A percentile compares a stretch with the other conserved stretches of the same genome.
phyloP scores from a whole-genome alignment of 1,140 invertebrate species.

The Dolichoris vasculosae region DNA sequence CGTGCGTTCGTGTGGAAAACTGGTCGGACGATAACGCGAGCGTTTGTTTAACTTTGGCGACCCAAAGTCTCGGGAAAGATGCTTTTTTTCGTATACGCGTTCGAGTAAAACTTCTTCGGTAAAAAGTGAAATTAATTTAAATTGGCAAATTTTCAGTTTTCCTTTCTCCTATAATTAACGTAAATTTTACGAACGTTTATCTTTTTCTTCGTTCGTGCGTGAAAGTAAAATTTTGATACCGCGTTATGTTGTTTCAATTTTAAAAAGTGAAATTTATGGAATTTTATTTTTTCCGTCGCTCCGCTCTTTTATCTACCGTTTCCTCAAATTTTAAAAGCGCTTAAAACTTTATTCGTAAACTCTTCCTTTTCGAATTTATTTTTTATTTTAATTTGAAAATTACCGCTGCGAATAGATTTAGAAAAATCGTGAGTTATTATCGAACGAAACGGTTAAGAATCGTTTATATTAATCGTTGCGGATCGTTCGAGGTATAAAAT shows the following conservation, averaged over 20 bases:
- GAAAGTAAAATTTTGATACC: neutral
- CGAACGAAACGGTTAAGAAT: too few relatives aligned
- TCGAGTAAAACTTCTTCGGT: too few relatives aligned
- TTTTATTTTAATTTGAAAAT: too few relatives aligned
- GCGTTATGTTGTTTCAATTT: neutral
- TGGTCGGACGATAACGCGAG: constrained; percentile 5
- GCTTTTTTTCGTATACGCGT: neutral
- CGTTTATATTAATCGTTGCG: too few relatives aligned
- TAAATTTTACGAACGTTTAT: neutral
- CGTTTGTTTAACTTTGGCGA: neutral
- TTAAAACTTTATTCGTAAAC: too few relatives aligned
- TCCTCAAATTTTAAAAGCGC: neutral
- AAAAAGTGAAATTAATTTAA: neutral
- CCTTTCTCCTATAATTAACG: neutral
- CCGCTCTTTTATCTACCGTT: neutral
- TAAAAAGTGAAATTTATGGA: neutral
- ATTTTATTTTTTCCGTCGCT: neutral
- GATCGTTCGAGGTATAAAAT: too few relatives aligned
- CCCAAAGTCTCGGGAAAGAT: neutral
- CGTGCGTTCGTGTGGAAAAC: constrained; percentile 13
- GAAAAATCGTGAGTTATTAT: too few relatives aligned
- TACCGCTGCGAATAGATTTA: too few relatives aligned
- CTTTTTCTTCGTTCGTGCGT: neutral
- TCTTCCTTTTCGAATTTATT: too few relatives aligned
- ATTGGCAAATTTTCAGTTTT: neutral